Base-by-base conservation (phyloP, 2,113 vertebrate genomes). In the Oncorhynchus gorbuscha region DNA sequence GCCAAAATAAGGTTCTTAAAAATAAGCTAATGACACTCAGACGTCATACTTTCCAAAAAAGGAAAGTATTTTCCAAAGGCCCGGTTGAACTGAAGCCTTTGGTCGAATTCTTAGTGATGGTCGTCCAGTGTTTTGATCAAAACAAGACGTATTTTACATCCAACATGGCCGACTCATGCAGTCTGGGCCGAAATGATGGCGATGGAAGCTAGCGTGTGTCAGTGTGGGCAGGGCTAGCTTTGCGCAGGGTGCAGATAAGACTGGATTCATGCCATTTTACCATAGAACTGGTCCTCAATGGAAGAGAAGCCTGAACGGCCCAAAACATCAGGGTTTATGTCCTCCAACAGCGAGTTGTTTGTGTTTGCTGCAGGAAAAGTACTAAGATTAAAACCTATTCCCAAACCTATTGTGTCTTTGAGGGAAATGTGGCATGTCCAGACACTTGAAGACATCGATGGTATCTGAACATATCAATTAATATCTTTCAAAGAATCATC, bases 61-160 rank as follows among this genome's bases (percentile, higher is more conserved):
- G 45, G 64, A 64, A 72, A 83, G 61, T 83, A 72, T 76, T 87
- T 88, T 83, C 81, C 81, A 73, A 64, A 79, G 69, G 74, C 68
- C 61, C 30, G 32, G 1, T 18, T 68, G 3, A 75, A 66, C 72
- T 9, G 32, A 69, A 69, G 72, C 75, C 73, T 78, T 49, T 20
- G 51, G 62, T 55, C 9, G 30, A 73, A 76, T 24, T 59, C 26
- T 26, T 30, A 26, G 14, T 18, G 5, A 3, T 16, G 9, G 59
- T 35, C 11, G 24, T 28, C 24, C 22, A 2, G 74, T 59, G 39
- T 32, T 77, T 76, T 51, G 74, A 24, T 30, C 32, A 22, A 49
- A 70, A 48, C 11, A 20, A 69, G 67, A n/a, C 2, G 9, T 28
- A 61, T 80, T 69, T 28, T 30, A 71, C 75, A 75, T 32, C n/a